Evolutionary conservation across 2,113 vertebrate genomes (phyloP).

Genomic region (Opisthocomus hoazin): DNA sequence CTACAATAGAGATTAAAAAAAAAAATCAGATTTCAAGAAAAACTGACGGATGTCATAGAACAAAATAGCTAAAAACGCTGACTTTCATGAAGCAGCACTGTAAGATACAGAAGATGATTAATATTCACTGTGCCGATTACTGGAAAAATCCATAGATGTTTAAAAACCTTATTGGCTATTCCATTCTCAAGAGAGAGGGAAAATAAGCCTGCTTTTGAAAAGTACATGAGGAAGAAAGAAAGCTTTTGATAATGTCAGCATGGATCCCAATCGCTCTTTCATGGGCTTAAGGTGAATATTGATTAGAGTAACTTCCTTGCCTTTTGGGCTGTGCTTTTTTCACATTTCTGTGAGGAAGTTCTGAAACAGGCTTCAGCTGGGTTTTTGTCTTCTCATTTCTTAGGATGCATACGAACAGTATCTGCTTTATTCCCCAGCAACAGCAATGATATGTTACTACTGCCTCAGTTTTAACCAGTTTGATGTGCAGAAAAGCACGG

Average conservation of each 20-base stretch:
- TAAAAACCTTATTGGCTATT: slow-evolving; percentile 10
- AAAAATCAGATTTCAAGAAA: not conserved
- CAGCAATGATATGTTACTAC: not conserved
- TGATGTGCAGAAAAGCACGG: not conserved
- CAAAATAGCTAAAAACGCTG: not conserved
- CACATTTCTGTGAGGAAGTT: not conserved
- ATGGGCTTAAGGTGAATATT: not conserved
- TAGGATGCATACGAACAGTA: not conserved
- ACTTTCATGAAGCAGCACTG: not conserved
- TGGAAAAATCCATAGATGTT: not conserved
- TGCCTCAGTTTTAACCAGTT: not conserved
- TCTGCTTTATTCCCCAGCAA: not conserved
- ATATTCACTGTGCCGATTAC: not conserved
- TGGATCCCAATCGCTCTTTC: not conserved
- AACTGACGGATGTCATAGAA: not conserved
- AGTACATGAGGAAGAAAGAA: not conserved
- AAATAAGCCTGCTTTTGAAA: slow-evolving; percentile 16
- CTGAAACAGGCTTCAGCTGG: not conserved
- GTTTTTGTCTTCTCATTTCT: not conserved
- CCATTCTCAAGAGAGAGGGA: not conserved
- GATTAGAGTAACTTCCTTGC: not conserved
- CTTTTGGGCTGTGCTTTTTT: not conserved
- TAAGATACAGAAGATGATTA: not conserved
- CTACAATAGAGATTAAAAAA: not conserved
- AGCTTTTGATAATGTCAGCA: slow-evolving; percentile 12